Evolutionary conservation across 2,113 vertebrate species (phyloP).

Genomic region (Nyctibius bracteatus): DNA sequence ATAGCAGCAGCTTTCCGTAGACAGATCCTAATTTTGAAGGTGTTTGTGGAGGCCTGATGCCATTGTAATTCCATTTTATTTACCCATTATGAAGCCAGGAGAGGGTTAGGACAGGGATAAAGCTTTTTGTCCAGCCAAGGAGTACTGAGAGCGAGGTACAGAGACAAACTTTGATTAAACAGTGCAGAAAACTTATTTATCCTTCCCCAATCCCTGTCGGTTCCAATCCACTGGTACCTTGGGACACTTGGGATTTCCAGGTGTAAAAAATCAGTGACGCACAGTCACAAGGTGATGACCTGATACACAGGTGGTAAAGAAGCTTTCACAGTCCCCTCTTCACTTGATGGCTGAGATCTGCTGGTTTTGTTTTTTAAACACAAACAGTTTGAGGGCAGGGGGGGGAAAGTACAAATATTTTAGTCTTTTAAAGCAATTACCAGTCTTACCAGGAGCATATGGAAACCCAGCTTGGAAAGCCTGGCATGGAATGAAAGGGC

Average conservation of each 20-base stretch:
- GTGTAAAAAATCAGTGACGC: neutral
- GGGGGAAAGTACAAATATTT: neutral
- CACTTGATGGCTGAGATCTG: neutral
- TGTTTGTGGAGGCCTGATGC: neutral
- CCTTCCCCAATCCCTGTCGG: neutral
- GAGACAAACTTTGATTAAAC: neutral
- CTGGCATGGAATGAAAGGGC: neutral
- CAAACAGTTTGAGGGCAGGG: neutral
- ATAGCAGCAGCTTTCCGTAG: neutral
- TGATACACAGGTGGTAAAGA: neutral
- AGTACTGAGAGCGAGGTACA: neutral
- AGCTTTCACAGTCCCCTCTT: neutral
- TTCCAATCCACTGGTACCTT: neutral
- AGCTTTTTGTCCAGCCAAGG: neutral
- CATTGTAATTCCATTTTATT: neutral
- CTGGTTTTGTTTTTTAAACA: neutral
- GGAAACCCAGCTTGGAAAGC: conserved; percentile 4
- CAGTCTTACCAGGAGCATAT: neutral
- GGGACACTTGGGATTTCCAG: neutral
- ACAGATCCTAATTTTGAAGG: neutral
- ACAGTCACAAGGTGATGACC: neutral
- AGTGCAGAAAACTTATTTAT: neutral
- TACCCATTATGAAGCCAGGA: neutral
- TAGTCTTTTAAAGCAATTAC: neutral
- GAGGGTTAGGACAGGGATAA: neutral